Base-by-base conservation (phyloP, 2,888 invertebrate genomes). In the Ischnura elegans region DNA sequence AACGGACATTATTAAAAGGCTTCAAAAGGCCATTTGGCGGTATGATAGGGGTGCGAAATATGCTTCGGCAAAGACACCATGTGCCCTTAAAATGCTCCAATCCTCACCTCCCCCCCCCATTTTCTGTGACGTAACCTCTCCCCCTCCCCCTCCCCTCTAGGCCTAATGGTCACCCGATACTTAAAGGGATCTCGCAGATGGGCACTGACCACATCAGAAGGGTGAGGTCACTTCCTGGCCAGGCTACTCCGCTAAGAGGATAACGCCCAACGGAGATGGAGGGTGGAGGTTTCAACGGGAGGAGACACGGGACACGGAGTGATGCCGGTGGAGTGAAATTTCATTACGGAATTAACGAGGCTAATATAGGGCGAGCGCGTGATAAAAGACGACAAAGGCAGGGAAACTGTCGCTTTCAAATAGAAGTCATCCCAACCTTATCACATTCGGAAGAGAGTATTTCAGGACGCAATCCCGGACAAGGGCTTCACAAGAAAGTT, bases 161-260 rank as follows among this genome's bases (percentile, higher is more conserved):
- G 21, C 45, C n/a, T 86, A 46, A 86, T 43, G 86, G 86, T 46
- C 86, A 86, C 86, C 43, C 86, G 46, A 86, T 76, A 36, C 86
- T n/a, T 46, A 46, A 43, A n/a, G 86, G 86, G 43, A 45, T 36
- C 43, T 46, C 43, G 46, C 86, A 46, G 21, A 86, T 86, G 86
- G 43, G 43, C 86, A 76, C 19, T n/a, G 86, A 86, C 45, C 86
- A 86, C 86, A 86, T 86, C 45, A 86, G 76, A 36, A 61, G 43
- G 86, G 25, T 45, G 45, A 45, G 25, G 45, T 86, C 86, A 86
- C 86, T 45, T 45, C 86, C 19, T 43, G 86, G 86, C 45, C 2
- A 86, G 21, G 45, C 25, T 8, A 43, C 86, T 46, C 45, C 10
- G 76, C 51, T 51, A 76, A 76, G 76, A 36, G 76, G 76, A 76